A percentile compares a stretch with the other conserved stretches of the same genome.
Evolutionary conservation across 2,797 vertebrate genomes (phyloP).

Genomic region (Gymnoscopelus braueri): DNA sequence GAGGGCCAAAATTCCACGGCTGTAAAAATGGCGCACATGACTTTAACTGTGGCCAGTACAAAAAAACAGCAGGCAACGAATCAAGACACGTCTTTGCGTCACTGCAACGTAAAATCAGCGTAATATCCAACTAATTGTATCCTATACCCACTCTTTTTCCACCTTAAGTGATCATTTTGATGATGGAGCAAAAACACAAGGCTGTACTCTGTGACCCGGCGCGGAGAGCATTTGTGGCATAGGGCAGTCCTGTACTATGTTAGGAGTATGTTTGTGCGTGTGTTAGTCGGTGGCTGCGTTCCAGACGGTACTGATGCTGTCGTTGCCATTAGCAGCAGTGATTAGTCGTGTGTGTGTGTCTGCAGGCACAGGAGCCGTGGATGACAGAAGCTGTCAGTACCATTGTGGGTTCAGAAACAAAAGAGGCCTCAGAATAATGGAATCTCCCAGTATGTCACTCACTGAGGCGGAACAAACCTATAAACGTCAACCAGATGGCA

Average conservation of each 20-base stretch:
- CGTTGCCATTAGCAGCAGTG: constrained; percentile 33
- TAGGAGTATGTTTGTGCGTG: constrained; percentile 5
- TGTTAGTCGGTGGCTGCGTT: constrained; percentile 26
- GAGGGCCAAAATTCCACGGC: constrained; percentile 24
- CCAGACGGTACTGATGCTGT: constrained; percentile 34
- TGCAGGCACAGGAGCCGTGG: constrained; percentile 26
- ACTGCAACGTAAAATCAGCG: constrained; percentile 8
- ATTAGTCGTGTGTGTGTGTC: constrained; percentile 34
- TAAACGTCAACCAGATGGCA: constrained; percentile 68
- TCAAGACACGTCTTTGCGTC: constrained; percentile 4
- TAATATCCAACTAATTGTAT: constrained; percentile 10
- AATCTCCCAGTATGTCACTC: constrained; percentile 63
- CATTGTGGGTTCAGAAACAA: constrained; percentile 69
- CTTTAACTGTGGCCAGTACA: constrained; percentile 6
- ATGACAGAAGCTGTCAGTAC: constrained; percentile 73
- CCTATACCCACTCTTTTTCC: background rate
- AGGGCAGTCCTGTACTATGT: background rate
- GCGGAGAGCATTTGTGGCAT: constrained; percentile 5
- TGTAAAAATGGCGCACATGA: constrained; percentile 21
- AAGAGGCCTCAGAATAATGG: constrained; percentile 61
- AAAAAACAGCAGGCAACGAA: constrained; percentile 18
- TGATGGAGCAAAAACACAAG: background rate
- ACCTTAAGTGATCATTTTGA: constrained; percentile 15
- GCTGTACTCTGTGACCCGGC: constrained; percentile 16
- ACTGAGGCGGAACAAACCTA: constrained; percentile 59